Evolutionary conservation across 2,797 vertebrate species (phyloP).

Genomic region (Diceros bicornis): DNA sequence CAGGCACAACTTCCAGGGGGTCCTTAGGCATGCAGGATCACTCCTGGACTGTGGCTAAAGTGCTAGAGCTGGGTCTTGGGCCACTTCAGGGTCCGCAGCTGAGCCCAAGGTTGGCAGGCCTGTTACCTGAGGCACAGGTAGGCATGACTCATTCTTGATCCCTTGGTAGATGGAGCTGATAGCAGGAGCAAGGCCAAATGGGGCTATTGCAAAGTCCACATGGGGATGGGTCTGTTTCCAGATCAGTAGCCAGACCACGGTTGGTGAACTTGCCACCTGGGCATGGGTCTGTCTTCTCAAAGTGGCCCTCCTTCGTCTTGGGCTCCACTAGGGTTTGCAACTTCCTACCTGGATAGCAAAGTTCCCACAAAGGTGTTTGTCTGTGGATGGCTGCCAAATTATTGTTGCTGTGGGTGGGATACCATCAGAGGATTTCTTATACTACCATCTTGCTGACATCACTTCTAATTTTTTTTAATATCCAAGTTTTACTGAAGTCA

Average conservation of each 20-base stretch:
- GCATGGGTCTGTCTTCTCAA: not conserved
- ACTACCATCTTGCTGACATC: not conserved
- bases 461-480: not conserved
- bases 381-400: not conserved
- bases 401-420: not conserved
- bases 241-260: not conserved
- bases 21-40: not conserved
- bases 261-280: not conserved
- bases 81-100: not conserved
- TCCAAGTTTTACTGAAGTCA: not conserved
- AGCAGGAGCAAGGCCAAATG: not conserved
- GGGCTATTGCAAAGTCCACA: not conserved
- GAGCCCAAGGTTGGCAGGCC: not conserved
- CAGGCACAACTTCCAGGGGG: not conserved
- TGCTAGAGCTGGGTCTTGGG: not conserved
- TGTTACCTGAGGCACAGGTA: not conserved
- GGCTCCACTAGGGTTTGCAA: not conserved
- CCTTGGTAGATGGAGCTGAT: not conserved
- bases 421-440: not conserved
- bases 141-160: not conserved
- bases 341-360: not conserved
- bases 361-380: not conserved
- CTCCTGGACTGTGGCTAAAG: not conserved
- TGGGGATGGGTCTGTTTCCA: not conserved
- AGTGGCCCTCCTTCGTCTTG: not conserved